Evolutionary conservation across 2,888 invertebrate species (phyloP).

Genomic region (Plagodis dolabraria): DNA sequence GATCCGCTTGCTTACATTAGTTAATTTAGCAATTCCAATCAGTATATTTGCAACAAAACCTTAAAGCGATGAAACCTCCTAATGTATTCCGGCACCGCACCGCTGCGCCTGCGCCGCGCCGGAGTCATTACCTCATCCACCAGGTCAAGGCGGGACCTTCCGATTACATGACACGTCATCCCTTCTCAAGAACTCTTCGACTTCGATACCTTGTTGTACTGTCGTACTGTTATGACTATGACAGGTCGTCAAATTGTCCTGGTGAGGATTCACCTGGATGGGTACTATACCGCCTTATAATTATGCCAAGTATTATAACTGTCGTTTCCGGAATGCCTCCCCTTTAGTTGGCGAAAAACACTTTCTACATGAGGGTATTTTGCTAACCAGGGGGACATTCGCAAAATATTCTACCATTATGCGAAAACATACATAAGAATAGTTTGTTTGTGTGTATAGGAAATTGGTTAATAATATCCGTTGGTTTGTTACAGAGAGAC

Average conservation of each 20-base stretch:
- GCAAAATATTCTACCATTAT: too few relatives aligned
- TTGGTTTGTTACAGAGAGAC: constrained; percentile 74
- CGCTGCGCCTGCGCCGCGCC: not conserved
- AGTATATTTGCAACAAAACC: too few relatives aligned
- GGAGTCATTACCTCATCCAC: constrained; percentile 11
- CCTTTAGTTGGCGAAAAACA: too few relatives aligned
- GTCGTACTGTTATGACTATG: too few relatives aligned
- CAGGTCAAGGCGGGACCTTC: constrained; percentile 24
- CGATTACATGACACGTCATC: constrained; percentile 17
- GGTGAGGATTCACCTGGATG: not conserved
- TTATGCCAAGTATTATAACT: too few relatives aligned
- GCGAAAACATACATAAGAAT: not conserved
- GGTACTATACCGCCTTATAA: too few relatives aligned
- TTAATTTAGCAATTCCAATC: too few relatives aligned
- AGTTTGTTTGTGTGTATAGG: not conserved
- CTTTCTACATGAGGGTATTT: too few relatives aligned
- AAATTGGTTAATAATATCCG: constrained; percentile 5
- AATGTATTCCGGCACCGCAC: constrained; percentile 4
- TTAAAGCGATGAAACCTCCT: not conserved
- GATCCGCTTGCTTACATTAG: too few relatives aligned
- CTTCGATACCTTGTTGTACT: too few relatives aligned
- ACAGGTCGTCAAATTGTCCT: not conserved
- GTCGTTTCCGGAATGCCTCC: too few relatives aligned
- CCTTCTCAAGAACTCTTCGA: not conserved
- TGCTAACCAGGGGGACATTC: too few relatives aligned